These are phyloP conservation scores for Hydropsyche tenuis DNA, from an alignment of 1,140 invertebrate species.

Conservation along the genomic window DNA sequence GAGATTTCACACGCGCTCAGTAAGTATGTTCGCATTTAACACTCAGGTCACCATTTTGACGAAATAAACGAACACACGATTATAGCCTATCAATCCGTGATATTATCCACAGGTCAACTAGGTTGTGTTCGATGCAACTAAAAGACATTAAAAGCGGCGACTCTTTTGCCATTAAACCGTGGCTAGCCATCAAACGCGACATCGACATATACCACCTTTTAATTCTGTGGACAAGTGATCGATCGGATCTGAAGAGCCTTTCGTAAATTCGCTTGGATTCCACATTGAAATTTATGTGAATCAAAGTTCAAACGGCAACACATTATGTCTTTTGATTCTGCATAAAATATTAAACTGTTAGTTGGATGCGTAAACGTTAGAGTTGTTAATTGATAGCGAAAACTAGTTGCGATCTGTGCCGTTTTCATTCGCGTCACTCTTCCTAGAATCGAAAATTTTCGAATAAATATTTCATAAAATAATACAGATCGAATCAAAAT, in stretches of 20 bases:
- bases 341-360: background rate
- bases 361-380: background rate
- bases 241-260: no score
- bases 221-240: no score
- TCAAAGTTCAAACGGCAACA: background rate
- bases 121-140: background rate
- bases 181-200: no score
- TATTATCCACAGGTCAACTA: background rate
- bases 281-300: background rate
- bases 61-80: conserved; percentile 11
- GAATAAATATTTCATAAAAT: background rate
- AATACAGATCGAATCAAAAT: background rate
- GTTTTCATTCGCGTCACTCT: background rate
- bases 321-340: background rate
- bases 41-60: conserved; percentile 17
- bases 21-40: conserved; percentile 12
- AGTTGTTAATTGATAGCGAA: conserved; percentile 2
- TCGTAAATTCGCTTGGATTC: no score
- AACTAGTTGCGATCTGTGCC: background rate
- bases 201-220: no score
- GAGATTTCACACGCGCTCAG: background rate
- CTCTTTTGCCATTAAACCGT: background rate
- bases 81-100: conserved; percentile 9
- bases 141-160: background rate
- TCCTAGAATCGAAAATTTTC: conserved; percentile 7